Conservation (phyloP, 2,113 vertebrate genomes). For the Apteryx mantelli region DNA sequence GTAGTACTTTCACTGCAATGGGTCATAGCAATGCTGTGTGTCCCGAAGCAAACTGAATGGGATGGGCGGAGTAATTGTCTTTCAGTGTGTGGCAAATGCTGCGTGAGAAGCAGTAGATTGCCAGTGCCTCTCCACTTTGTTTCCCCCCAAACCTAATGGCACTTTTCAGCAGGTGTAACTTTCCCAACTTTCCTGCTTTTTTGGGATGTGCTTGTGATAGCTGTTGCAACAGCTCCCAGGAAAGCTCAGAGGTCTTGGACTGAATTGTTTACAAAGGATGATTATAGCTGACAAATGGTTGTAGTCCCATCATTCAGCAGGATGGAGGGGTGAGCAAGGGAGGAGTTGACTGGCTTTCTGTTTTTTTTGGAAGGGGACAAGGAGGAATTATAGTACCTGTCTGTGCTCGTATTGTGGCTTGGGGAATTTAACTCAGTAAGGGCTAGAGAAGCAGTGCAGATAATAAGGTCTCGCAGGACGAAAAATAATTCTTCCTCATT, state of each 20-base stretch:
- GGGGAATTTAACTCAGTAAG: background rate
- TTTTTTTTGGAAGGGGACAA: background rate
- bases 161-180: background rate
- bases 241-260: background rate
- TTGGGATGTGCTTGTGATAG: background rate
- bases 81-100: background rate
- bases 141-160: background rate
- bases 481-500: background rate
- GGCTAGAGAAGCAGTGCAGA: background rate
- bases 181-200: background rate
- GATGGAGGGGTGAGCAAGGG: background rate
- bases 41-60: background rate
- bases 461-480: background rate
- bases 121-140: background rate
- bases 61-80: background rate
- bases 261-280: background rate
- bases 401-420: background rate
- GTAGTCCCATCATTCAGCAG: background rate
- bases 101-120: background rate
- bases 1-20: background rate
- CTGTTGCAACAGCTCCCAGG: background rate
- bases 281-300: background rate
- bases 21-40: background rate
- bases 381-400: background rate
- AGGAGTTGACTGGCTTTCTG: background rate